Conservation (phyloP, 2,113 vertebrate species). For the Lasiurus borealis region DNA sequence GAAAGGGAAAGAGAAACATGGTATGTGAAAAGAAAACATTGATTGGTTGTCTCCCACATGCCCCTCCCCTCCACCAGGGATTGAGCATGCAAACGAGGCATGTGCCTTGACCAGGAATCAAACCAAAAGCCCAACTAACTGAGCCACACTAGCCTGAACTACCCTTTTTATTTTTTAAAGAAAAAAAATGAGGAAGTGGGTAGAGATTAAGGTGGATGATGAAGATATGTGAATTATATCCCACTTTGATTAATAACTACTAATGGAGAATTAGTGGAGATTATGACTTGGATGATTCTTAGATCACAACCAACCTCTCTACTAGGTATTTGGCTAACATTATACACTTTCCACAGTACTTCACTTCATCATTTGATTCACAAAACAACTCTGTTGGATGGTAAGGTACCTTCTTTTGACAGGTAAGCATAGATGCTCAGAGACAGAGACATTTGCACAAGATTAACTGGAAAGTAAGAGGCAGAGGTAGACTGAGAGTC, state of each 20-base stretch:
- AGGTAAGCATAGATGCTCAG: not conserved
- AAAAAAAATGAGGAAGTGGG: not conserved
- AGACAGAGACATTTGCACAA: not conserved
- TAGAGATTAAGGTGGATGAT: not conserved
- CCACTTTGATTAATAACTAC: not conserved
- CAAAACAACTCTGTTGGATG: not conserved
- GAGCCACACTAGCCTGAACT: not conserved
- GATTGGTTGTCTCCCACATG: not conserved
- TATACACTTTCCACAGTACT: not conserved
- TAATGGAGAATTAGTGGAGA: not conserved
- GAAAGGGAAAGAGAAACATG: not conserved
- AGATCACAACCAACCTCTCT: not conserved
- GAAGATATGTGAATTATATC: not conserved
- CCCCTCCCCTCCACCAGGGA: not conserved
- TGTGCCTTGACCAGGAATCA: not conserved
- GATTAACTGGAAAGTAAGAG: not conserved
- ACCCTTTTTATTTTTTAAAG: not conserved
- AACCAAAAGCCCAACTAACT: not conserved
- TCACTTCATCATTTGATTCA: constrained; percentile 29
- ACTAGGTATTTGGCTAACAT: not conserved
- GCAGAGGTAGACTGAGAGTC: not conserved
- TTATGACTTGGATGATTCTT: constrained; percentile 13
- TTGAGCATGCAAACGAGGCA: not conserved
- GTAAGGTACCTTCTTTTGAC: not conserved
- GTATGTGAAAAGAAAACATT: not conserved